Base-by-base conservation (phyloP, 1,140 invertebrate species). In the Cepaea nemoralis region DNA sequence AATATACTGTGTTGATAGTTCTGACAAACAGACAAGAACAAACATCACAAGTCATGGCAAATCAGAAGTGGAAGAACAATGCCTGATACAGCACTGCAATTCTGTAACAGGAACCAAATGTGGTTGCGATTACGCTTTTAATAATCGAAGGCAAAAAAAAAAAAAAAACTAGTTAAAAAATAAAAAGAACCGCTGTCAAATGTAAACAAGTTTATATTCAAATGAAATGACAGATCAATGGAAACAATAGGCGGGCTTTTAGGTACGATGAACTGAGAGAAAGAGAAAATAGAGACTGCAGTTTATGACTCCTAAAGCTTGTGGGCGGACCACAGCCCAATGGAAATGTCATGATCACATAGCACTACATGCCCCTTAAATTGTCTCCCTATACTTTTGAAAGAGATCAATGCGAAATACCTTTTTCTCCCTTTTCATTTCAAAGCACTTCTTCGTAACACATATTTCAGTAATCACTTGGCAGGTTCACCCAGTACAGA, bases 391-490 rank as follows among this genome's bases (percentile, higher is more conserved):
- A 14, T 63, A 1, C 27, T 63, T 31, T 63, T 63, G n/a, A 31
- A 63, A 63, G n/a, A 27, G 27, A 63, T 63, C 59, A 63, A 63
- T 63, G 27, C 10, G 27, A 63, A n/a, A 63, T 63, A 31, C n/a
- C 33, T 63, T 63, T 63, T 63, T 31, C 16, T 31, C 59, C 45
- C 8, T 5, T 63, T 63, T 27, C n/a, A 31, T 10, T 16, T 31
- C 2, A 27, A n/a, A 63, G 59, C 6, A 31, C 27, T 63, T 55
- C 59, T 63, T 63, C 33, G 59, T 63, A 16, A 6, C 2, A 63
- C 59, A 63, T 63, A 31, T 31, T 63, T 63, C 27, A 63, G 59
- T 63, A 63, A 63, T 63, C 59, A 63, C 27, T 63, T 63, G 59
- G 27, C 59, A 63, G 59, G 59, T 63, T 63, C 59, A 63, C 2